Evolutionary conservation across 2,797 vertebrate genomes (phyloP).

Genomic region (Gymnodraco acuticeps): DNA sequence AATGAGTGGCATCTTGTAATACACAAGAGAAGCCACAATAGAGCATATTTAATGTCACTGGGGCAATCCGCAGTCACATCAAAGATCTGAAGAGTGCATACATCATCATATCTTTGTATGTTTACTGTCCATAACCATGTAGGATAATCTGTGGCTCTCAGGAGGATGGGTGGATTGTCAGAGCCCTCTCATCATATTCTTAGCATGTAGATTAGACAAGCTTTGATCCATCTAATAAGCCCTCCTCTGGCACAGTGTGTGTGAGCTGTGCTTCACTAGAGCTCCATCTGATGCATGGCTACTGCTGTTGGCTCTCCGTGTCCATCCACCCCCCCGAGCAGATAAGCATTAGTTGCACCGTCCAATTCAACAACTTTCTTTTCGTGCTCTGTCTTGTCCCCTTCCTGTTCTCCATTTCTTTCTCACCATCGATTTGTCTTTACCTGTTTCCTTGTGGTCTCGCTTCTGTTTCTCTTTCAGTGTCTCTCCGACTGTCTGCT

Average conservation of each 20-base stretch:
- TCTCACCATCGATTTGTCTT: constrained; percentile 25
- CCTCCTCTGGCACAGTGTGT: constrained; percentile 41
- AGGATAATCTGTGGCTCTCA: constrained; percentile 44
- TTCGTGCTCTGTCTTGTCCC: constrained; percentile 4
- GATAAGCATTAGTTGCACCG: constrained; percentile 13
- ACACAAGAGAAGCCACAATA: constrained; percentile 17
- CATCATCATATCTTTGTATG: constrained; percentile 43
- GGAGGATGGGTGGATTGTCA: constrained; percentile 37
- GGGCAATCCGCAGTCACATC: constrained; percentile 25
- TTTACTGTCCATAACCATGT: constrained; percentile 41
- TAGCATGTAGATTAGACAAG: constrained; percentile 60
- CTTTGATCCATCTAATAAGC: constrained; percentile 68
- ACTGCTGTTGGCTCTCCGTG: constrained; percentile 10
- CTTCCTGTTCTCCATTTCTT: constrained; percentile 19
- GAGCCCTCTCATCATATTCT: constrained; percentile 58
- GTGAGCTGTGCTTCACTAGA: constrained; percentile 45
- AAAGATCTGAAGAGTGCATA: constrained; percentile 27
- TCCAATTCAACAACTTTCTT: constrained; percentile 16
- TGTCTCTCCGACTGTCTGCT: constrained; percentile 23
- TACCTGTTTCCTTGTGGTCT: constrained; percentile 25
- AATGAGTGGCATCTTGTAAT: constrained; percentile 12
- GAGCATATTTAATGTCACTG: constrained; percentile 22
- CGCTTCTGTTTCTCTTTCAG: constrained; percentile 2
- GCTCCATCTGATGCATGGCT: constrained; percentile 39
- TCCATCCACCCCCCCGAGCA: constrained; percentile 13